phyloP scores from a whole-genome alignment of 2,888 invertebrate species.

The Epistrophe eligans region DNA sequence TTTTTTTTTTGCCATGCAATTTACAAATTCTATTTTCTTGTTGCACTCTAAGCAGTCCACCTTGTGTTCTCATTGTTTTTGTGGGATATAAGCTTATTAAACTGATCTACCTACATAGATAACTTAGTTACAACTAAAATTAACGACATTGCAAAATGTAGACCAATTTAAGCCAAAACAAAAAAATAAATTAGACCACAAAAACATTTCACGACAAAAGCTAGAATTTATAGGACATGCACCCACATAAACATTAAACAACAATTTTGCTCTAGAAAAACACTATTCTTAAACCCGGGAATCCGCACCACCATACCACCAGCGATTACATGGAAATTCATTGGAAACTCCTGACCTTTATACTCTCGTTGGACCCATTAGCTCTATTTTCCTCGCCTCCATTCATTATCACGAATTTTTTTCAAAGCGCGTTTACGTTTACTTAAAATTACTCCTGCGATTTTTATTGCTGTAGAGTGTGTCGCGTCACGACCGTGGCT shows the following conservation, averaged over 20 bases:
- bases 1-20: background rate
- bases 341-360: slow-evolving; percentile 43
- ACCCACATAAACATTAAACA: background rate
- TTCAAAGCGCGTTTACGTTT: slow-evolving; percentile 20
- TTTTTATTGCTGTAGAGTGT: too few relatives aligned
- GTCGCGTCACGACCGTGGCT: background rate
- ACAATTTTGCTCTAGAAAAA: slow-evolving; percentile 24
- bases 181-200: background rate
- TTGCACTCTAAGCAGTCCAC: background rate
- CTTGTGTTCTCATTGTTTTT: background rate
- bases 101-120: slow-evolving; percentile 19
- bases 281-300: background rate
- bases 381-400: slow-evolving; percentile 12
- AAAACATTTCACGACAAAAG: slow-evolving; percentile 11
- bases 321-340: slow-evolving; percentile 16
- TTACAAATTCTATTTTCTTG: background rate
- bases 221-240: slow-evolving; percentile 20
- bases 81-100: background rate
- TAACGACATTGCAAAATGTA: slow-evolving; percentile 6
- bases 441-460: slow-evolving; percentile 9
- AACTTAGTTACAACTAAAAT: background rate
- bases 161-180: slow-evolving; percentile 11
- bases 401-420: slow-evolving; percentile 60
- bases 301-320: background rate
- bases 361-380: slow-evolving; percentile 45